Conservation (phyloP, 2,888 invertebrate genomes). For the Stegophylla sp. region DNA sequence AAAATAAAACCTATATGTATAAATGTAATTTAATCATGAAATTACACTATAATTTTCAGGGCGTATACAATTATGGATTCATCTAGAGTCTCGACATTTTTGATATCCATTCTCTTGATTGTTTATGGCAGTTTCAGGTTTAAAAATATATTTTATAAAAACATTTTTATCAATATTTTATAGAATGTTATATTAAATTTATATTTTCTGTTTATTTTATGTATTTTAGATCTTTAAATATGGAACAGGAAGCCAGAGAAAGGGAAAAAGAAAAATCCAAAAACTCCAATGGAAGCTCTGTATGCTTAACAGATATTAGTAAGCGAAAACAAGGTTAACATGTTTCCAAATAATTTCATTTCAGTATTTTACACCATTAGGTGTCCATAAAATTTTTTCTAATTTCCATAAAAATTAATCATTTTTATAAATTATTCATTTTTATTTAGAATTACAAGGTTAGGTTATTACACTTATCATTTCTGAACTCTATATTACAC, state of each 20-base stretch:
- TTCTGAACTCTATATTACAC: too few species aligned
- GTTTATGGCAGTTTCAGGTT: conserved; percentile 92
- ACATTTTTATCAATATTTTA: not conserved
- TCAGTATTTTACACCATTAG: conserved; percentile 18
- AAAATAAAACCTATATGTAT: not conserved
- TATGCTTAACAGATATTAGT: conserved; percentile 57
- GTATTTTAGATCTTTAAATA: conserved; percentile 80
- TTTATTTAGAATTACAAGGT: not conserved
- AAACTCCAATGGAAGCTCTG: conserved; percentile 67
- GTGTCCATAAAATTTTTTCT: conserved; percentile 20
- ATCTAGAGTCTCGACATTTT: conserved; percentile 93
- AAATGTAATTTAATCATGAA: not conserved
- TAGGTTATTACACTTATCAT: not conserved
- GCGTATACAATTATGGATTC: conserved; percentile 97
- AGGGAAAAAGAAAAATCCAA: conserved; percentile 77
- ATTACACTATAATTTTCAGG: conserved; percentile 67
- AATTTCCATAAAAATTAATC: not conserved
- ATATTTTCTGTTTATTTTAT: conserved; percentile 19
- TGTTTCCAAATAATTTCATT: conserved; percentile 49
- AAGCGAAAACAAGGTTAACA: conserved; percentile 59
- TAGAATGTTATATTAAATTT: conserved; percentile 35
- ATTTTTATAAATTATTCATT: not conserved
- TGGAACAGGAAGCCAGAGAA: conserved; percentile 92
- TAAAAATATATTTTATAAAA: conserved; percentile 19
- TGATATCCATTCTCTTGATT: conserved; percentile 95